Percentiles rank a stretch among this genome's conserved stretches.
Evolutionary conservation across 2,797 vertebrate genomes (phyloP).

Genomic region (Hyperoplus immaculatus): DNA sequence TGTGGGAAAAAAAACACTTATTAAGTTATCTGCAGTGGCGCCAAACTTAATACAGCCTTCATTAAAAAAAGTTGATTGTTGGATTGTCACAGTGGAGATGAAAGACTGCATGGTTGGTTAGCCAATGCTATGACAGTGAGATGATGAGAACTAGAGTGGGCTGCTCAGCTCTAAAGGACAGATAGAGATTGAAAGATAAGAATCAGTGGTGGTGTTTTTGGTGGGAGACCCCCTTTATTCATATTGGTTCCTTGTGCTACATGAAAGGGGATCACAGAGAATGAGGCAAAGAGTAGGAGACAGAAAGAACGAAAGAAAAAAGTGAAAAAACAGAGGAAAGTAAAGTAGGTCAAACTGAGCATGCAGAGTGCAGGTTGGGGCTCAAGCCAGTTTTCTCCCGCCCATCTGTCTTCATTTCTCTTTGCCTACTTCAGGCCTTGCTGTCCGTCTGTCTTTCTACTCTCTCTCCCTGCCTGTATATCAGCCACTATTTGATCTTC

Average conservation of each 20-base stretch:
- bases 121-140: constrained; percentile 57
- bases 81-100: constrained; percentile 61
- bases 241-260: constrained; percentile 68
- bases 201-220: constrained; percentile 46
- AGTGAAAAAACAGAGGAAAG: constrained; percentile 35
- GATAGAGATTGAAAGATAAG: constrained; percentile 51
- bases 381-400: constrained; percentile 41
- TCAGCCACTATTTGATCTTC: constrained; percentile 43
- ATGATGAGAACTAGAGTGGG: constrained; percentile 17
- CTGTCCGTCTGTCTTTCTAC: constrained; percentile 42
- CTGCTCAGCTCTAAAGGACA: constrained; percentile 46
- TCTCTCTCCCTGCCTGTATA: constrained; percentile 17
- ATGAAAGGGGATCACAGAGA: constrained; percentile 66
- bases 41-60: constrained; percentile 67
- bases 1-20: constrained; percentile 59
- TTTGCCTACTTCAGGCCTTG: constrained; percentile 45
- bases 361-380: constrained; percentile 47
- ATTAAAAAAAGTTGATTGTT: constrained; percentile 63
- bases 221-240: constrained; percentile 44
- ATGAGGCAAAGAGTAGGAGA: constrained; percentile 41
- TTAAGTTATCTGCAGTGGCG: constrained; percentile 64
- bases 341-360: constrained; percentile 75
- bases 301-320: constrained; percentile 33
- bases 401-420: constrained; percentile 67
- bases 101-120: constrained; percentile 60